Percentiles rank a stretch among this genome's conserved stretches.
Conservation (phyloP, 2,113 vertebrate genomes). For the Tursiops truncatus region DNA sequence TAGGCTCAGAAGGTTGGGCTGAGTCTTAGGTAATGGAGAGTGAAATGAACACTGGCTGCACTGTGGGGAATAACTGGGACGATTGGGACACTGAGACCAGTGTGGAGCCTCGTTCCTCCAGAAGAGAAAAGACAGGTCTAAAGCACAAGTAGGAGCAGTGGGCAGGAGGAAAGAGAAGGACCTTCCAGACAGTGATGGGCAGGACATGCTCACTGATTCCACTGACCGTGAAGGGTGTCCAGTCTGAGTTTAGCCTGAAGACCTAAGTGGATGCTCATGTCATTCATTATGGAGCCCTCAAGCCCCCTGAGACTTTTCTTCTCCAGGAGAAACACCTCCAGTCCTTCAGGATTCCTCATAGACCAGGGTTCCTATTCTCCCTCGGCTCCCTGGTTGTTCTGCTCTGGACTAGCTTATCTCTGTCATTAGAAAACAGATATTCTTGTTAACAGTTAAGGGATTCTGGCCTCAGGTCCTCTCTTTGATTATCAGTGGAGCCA, state of each 20-base stretch:
- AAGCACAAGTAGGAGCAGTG: neutral
- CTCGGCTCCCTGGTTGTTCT: no score
- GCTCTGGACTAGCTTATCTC: neutral
- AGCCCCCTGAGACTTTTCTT: neutral
- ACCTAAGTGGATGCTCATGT: neutral
- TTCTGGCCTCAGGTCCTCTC: neutral
- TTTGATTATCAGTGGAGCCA: neutral
- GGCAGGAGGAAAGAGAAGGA: neutral
- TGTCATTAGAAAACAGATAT: neutral
- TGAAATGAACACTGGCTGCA: neutral
- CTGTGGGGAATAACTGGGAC: neutral
- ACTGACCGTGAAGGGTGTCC: neutral
- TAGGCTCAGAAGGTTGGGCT: neutral
- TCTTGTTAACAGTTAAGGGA: neutral
- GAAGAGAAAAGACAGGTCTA: neutral
- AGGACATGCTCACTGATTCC: neutral
- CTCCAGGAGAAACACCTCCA: neutral
- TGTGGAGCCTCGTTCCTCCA: neutral
- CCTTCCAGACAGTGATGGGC: neutral
- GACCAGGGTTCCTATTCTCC: neutral
- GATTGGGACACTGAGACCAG: neutral
- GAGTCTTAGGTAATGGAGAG: neutral
- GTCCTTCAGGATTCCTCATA: neutral
- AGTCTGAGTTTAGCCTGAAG: neutral
- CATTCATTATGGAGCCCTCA: rapidly evolving